These are phyloP conservation scores for Coelinius sp. DNA, from an alignment of 2,888 invertebrate species.

Conservation along the genomic window DNA sequence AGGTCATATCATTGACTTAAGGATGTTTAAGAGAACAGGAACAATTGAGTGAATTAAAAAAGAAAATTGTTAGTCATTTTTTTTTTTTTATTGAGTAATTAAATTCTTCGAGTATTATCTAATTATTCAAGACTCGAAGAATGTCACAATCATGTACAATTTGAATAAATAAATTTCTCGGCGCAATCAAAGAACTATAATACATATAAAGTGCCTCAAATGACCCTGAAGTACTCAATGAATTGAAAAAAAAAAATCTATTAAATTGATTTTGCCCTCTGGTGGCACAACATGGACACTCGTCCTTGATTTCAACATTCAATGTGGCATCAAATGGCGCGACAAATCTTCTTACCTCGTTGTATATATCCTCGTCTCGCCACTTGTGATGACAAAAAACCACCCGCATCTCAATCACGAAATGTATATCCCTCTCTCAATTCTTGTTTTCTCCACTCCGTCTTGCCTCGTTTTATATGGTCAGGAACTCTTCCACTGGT, in stretches of 20 bases:
- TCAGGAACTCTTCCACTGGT: neutral
- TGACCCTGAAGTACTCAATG: neutral
- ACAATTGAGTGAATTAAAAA: too few species aligned
- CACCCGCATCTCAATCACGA: slow-evolving; percentile 39
- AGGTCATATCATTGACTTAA: too few species aligned
- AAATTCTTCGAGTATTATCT: too few species aligned
- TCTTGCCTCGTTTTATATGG: slow-evolving; percentile 7
- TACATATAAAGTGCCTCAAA: neutral
- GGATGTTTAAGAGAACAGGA: too few species aligned
- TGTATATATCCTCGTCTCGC: slow-evolving; percentile 29
- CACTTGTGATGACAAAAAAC: slow-evolving; percentile 31
- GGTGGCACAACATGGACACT: slow-evolving; percentile 9
- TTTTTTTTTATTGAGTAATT: too few species aligned
- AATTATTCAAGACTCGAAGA: too few species aligned
- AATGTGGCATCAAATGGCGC: slow-evolving; percentile 34
- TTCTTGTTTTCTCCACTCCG: neutral
- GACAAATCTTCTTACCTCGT: slow-evolving; percentile 31
- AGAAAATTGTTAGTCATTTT: too few species aligned
- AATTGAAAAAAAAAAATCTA: neutral
- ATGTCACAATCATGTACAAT: too few species aligned
- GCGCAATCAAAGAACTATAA: neutral
- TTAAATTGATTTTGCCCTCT: neutral
- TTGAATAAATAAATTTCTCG: too few species aligned
- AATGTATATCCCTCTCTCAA: neutral
- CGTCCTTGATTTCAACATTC: slow-evolving; percentile 32